Evolutionary conservation across 2,113 vertebrate species (phyloP), one percentile per base, ranked within the genome.

Genomic region (Notothenia coriiceps): DNA sequence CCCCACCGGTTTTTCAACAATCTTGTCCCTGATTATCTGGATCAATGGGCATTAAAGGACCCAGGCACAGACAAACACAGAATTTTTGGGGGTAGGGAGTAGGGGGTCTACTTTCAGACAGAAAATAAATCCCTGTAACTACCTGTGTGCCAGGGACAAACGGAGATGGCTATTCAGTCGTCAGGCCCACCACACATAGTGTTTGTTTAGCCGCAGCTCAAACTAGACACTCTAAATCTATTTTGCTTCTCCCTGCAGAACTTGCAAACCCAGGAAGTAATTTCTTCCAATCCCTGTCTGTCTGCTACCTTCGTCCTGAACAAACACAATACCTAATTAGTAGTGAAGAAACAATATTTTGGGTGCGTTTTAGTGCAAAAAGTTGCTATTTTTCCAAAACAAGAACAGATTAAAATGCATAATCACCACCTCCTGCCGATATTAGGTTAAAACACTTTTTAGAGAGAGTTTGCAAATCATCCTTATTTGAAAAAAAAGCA

Each of bases 11-110:
- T 90, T 86, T 87, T 68, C 62, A 60, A 83, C 83, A 88, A 90
- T 90, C 88, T 81, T 74, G 81, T 74, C 76, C 81, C 92, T 84
- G 91, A 94, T 94, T 93, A 93, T 84, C 86, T 84, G 83, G 91
- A 92, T 93, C 91, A 92, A 82, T 86, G 80, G 77, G 91, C 63
- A 89, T 94, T 94, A 91, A 85, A 80, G 79, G 85, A 87, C 62
- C 81, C 86, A 57, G 63, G 77, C 72, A 74, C 67, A 90, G 81
- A 86, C 89, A 94, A 93, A 91, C 64, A 89, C 50, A 72, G 69
- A 40, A 51, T 60, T 86, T 76, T 70, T 61, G 47, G 64, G 67
- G 29, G 75, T n/a, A 47, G 65, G 70, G 62, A 11, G 54, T 22
- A 56, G 60, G 70, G 86, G 81, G 76, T 91, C 83, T 80, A 43